phyloP scores from a whole-genome alignment of 2,797 vertebrate genomes.

The Gadopsis bispinosus region DNA sequence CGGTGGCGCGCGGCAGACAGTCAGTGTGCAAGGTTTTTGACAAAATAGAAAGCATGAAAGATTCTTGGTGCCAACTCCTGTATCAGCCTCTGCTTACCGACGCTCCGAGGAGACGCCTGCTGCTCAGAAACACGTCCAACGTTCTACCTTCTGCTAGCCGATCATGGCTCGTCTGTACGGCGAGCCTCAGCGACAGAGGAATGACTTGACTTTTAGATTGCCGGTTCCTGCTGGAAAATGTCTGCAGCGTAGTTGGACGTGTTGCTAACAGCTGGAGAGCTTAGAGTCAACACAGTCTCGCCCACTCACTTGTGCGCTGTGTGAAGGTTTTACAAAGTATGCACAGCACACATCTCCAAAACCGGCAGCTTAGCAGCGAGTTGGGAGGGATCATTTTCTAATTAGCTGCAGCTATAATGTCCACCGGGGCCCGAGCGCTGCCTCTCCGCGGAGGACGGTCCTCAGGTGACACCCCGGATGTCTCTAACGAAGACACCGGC shows the following conservation, averaged over 20 bases:
- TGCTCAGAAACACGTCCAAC: neutral
- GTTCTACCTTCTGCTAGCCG: neutral
- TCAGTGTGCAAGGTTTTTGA: neutral
- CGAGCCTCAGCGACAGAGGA: neutral
- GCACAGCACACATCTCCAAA: neutral
- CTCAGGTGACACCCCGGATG: neutral
- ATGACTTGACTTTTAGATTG: neutral
- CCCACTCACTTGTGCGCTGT: too few relatives aligned
- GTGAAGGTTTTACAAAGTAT: neutral
- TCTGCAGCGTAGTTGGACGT: neutral
- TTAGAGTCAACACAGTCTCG: neutral
- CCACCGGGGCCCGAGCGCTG: neutral
- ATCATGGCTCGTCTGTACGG: neutral
- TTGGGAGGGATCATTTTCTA: neutral
- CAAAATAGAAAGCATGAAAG: neutral
- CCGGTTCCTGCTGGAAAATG: neutral
- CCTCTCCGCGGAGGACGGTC: neutral
- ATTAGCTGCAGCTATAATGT: neutral
- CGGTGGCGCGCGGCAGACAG: too few relatives aligned
- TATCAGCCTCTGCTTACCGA: neutral
- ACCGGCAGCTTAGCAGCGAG: neutral
- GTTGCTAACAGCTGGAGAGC: neutral
- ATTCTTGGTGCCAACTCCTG: neutral
- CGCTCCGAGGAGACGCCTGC: neutral
- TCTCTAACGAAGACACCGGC: neutral